Percentiles rank a stretch among this genome's conserved stretches.
These are phyloP conservation scores for Chunga burmeisteri DNA, from an alignment of 2,113 vertebrate species.

Conservation along the genomic window DNA sequence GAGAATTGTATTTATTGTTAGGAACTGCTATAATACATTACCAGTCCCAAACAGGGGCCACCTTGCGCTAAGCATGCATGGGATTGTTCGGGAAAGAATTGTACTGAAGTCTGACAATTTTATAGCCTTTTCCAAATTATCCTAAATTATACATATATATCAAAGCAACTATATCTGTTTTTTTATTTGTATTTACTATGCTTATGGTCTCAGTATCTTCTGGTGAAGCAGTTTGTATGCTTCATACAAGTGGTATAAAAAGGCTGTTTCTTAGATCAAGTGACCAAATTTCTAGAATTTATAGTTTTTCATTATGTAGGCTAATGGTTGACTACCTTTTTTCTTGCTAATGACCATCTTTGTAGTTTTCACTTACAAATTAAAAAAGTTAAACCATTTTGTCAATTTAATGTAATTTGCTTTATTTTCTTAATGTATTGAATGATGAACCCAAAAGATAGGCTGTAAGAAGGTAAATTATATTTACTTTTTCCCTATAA, in stretches of 20 bases:
- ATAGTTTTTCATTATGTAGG: not conserved
- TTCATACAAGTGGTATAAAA: not conserved
- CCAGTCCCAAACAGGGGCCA: not conserved
- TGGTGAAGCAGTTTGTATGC: not conserved
- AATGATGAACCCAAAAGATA: not conserved
- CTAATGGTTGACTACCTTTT: not conserved
- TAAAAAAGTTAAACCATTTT: not conserved
- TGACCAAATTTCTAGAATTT: not conserved
- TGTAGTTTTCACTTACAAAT: not conserved
- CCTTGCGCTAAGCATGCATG: not conserved
- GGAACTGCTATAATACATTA: not conserved
- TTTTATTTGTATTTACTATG: not conserved
- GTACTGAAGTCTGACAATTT: not conserved
- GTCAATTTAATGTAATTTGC: not conserved
- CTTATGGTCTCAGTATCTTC: not conserved
- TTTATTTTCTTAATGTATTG: not conserved
- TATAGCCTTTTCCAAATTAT: not conserved
- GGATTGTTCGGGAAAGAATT: not conserved
- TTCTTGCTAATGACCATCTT: not conserved
- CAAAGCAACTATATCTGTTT: not conserved
- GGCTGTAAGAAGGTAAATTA: not conserved
- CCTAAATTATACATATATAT: not conserved
- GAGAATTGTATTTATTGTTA: not conserved
- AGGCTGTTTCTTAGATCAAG: not conserved
- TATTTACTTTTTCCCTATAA: not conserved